Evolutionary conservation across 2,888 invertebrate species (phyloP).

Genomic region (Peribatodes rhomboidaria): DNA sequence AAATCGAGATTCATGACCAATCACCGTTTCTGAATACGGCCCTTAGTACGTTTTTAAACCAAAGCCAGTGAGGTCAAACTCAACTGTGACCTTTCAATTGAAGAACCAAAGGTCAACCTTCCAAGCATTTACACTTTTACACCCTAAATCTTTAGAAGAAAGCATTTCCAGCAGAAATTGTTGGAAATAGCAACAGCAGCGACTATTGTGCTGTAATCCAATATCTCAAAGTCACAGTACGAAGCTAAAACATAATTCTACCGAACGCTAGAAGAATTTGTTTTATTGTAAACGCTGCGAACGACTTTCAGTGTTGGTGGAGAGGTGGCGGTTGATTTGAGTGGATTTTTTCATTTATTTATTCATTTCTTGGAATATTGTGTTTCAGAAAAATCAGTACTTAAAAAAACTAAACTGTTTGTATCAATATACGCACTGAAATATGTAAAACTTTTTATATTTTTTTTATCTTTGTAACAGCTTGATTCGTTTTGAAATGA

Average conservation of each 20-base stretch:
- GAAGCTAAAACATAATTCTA: conserved; percentile 35
- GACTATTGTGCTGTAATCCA: conserved; percentile 39
- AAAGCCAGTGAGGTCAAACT: neutral
- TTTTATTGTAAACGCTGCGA: conserved; percentile 42
- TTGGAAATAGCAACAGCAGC: conserved; percentile 27
- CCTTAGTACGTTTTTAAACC: too few relatives aligned
- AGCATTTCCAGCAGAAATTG: conserved; percentile 22
- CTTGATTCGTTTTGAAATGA: too few relatives aligned
- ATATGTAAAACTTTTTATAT: too few relatives aligned
- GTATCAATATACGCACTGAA: too few relatives aligned
- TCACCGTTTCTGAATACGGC: too few relatives aligned
- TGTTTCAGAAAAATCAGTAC: too few relatives aligned
- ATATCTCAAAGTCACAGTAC: conserved; percentile 44
- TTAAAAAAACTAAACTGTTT: too few relatives aligned
- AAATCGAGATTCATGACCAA: too few relatives aligned
- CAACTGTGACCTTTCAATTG: neutral
- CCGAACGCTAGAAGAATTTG: conserved; percentile 34
- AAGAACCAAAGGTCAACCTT: neutral
- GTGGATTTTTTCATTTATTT: too few relatives aligned
- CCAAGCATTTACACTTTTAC: conserved; percentile 13
- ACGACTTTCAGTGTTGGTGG: conserved; percentile 20
- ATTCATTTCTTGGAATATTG: too few relatives aligned
- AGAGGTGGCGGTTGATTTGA: conserved; percentile 1
- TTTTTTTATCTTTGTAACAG: too few relatives aligned
- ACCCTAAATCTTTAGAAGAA: conserved; percentile 4